These are phyloP conservation scores for Lates calcarifer DNA, from an alignment of 2,113 vertebrate species.

Conservation along the genomic window DNA sequence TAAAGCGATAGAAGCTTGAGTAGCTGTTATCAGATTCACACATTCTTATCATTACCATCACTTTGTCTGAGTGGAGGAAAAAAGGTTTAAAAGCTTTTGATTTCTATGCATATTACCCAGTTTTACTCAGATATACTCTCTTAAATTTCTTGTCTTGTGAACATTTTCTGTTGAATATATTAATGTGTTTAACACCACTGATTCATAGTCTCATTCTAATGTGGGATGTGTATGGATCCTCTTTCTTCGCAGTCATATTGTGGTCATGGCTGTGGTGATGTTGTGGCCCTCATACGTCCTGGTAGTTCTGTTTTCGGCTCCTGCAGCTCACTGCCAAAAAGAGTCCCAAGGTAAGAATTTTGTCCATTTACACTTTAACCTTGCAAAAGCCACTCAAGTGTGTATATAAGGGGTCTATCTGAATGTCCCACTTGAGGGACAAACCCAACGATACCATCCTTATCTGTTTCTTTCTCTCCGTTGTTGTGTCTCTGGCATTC, in stretches of 20 bases:
- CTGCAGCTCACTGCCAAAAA: conserved; percentile 14
- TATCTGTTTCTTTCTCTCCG: not conserved
- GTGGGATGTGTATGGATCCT: not conserved
- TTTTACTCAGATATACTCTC: not conserved
- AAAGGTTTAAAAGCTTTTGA: not conserved
- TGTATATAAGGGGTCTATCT: not conserved
- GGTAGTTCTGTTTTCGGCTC: conserved; percentile 30
- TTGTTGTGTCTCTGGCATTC: conserved; percentile 10
- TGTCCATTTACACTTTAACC: not conserved
- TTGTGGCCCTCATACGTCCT: conserved; percentile 10
- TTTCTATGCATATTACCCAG: not conserved
- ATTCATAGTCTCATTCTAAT: not conserved
- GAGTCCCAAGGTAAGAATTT: conserved; percentile 20
- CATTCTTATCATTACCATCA: too few species aligned
- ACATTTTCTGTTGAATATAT: not conserved
- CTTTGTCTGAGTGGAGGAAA: not conserved
- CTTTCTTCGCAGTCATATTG: conserved; percentile 18
- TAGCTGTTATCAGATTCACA: not conserved
- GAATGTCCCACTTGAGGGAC: not conserved
- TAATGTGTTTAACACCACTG: not conserved
- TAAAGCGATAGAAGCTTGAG: not conserved
- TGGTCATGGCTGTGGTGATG: conserved; percentile 2
- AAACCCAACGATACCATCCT: not conserved
- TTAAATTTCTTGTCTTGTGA: not conserved
- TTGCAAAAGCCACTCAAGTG: not conserved